phyloP scores from a whole-genome alignment of 2,797 vertebrate species.

The Psittacula echo region DNA sequence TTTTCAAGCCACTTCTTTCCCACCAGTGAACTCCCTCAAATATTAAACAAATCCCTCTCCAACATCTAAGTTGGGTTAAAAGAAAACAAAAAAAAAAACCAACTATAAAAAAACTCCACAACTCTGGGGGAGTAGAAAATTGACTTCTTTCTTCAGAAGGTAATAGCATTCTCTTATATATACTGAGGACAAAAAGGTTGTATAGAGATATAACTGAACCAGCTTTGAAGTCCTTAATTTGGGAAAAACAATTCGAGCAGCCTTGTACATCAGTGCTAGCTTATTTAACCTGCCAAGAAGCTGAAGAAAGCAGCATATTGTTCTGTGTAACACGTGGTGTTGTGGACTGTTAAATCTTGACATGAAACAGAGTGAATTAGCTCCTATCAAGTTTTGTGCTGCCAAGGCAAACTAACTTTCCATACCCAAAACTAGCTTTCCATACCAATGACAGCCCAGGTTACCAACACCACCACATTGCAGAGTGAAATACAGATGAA shows the following conservation, averaged over 20 bases:
- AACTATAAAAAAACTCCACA: neutral
- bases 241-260: neutral
- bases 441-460: neutral
- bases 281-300: conserved; percentile 46
- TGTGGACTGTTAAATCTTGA: conserved; percentile 42
- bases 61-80: neutral
- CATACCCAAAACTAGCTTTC: neutral
- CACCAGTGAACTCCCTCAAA: neutral
- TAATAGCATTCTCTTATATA: neutral
- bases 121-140: neutral
- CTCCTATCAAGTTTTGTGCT: neutral
- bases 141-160: neutral
- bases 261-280: neutral
- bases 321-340: conserved; percentile 36
- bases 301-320: conserved; percentile 47
- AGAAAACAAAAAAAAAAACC: neutral
- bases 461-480: neutral
- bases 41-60: neutral
- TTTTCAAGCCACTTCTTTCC: neutral
- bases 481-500: neutral
- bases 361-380: conserved; percentile 39
- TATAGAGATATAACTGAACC: neutral
- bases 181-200: neutral
- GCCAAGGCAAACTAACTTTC: conserved; percentile 41
- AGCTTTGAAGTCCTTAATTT: conserved; percentile 5